Base-by-base conservation (phyloP, 2,797 vertebrate species). In the Synaphobranchus kaupii region DNA sequence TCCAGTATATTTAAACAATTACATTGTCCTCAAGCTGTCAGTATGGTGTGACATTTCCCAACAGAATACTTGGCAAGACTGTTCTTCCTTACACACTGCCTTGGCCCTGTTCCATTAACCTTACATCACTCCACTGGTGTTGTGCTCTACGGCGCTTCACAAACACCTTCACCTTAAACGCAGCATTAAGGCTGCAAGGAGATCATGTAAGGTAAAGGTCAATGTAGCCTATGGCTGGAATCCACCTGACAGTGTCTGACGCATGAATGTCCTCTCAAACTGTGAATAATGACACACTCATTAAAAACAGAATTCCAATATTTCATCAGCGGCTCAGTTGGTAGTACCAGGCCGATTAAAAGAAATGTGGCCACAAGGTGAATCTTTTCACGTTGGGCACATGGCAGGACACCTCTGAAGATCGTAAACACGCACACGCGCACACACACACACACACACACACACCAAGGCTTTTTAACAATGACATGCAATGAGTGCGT, bases 361-460 rank as follows among this genome's bases (percentile, higher is more conserved):
- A 73, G 17, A 78, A 44, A 20, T 78, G 13, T 39, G 28, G 52
- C 89, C 86, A 92, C 93, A 91, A 92, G 89, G 89, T 90, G 80
- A 88, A 34, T 89, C 28, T 68, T 68, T 63, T 90, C 88, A 89
- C 91, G 87, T 81, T 39, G 81, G 83, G 86, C 88, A 44, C 47
- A 44, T 39, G 73, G 73, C 73, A 44, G 13, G 17, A 78, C 28
- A 31, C 17, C 73, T 78, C 31, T 78, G 31, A 44, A 44, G 73
- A 78, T 15, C 13, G 1, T 89, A 56, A 85, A 89, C 86, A 68
- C 58, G 1, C 58, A 60, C 58, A 17, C 58, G 2, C 20, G 20
- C 58, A 20, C 58, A 60, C 12, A 60, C 20, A 60, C 58, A 22
- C 58, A 58, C 56, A 60, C 63, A 68, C 63, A 6, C 8, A 68